A percentile compares a stretch with the other conserved stretches of the same genome.
These are phyloP conservation scores for Tetramorium alpestre DNA, from an alignment of 1,140 invertebrate species.

Conservation along the genomic window DNA sequence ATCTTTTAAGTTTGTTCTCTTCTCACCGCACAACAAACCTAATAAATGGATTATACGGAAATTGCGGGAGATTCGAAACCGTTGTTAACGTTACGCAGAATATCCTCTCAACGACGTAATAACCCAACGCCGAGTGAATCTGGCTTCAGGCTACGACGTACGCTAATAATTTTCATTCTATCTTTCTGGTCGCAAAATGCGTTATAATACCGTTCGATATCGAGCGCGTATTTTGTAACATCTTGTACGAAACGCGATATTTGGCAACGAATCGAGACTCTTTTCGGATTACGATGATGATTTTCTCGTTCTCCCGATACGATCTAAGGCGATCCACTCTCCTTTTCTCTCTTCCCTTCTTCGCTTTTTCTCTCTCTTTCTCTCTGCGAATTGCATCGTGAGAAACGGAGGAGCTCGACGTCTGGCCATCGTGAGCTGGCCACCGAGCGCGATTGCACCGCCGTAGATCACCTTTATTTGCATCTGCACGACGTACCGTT, in stretches of 20 bases:
- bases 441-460: constrained; percentile 71
- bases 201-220: background rate
- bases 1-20: background rate
- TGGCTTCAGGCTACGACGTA: constrained; percentile 16
- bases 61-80: constrained; percentile 3
- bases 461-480: constrained; percentile 77
- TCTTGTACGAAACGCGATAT: constrained; percentile 24
- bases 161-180: constrained; percentile 33
- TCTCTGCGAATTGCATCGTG: constrained; percentile 47
- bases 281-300: constrained; percentile 43
- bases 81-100: constrained; percentile 16
- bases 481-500: constrained; percentile 73
- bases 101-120: constrained; percentile 18
- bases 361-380: constrained; percentile 28
- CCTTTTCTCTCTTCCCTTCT: constrained; percentile 13
- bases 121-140: background rate
- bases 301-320: constrained; percentile 68
- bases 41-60: constrained; percentile 16
- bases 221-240: constrained; percentile 18
- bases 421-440: constrained; percentile 69
- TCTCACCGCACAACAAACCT: background rate
- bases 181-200: background rate
- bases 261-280: constrained; percentile 40
- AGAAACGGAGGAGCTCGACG: constrained; percentile 54
- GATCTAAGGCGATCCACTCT: constrained; percentile 62